Evolutionary conservation across 1,140 invertebrate species (phyloP).

Genomic region (Cheumatopsyche charites): DNA sequence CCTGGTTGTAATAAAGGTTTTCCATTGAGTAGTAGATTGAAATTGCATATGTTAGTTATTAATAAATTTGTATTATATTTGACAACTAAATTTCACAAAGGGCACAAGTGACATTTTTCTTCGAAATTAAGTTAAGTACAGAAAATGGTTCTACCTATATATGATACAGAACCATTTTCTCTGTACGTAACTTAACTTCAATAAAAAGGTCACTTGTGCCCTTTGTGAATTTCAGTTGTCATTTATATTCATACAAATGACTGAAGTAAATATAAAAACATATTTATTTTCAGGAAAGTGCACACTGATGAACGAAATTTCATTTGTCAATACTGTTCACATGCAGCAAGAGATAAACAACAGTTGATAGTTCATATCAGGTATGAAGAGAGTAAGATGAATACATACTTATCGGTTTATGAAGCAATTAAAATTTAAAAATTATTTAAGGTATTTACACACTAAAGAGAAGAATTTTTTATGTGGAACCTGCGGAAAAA

Average conservation of each 20-base stretch:
- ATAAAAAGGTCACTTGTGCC: too few species aligned
- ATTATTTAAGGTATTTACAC: slow-evolving; percentile 43
- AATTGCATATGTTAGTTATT: slow-evolving; percentile 40
- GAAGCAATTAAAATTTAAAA: slow-evolving; percentile 3
- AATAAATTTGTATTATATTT: too few species aligned
- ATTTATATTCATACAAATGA: not conserved
- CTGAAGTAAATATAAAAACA: not conserved
- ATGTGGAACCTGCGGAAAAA: slow-evolving; percentile 42
- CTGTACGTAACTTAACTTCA: too few species aligned
- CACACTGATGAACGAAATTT: slow-evolving; percentile 46
- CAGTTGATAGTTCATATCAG: slow-evolving; percentile 46
- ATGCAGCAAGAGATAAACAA: slow-evolving; percentile 46
- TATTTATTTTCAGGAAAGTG: slow-evolving; percentile 39
- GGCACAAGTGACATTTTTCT: too few species aligned
- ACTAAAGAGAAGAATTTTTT: slow-evolving; percentile 46
- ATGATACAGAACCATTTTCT: too few species aligned
- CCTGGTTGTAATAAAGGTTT: slow-evolving; percentile 37
- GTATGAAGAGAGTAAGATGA: slow-evolving; percentile 5
- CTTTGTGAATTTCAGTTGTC: too few species aligned
- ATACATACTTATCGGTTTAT: not conserved
- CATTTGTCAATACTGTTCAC: slow-evolving; percentile 48
- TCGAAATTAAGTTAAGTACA: too few species aligned
- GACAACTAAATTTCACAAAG: too few species aligned
- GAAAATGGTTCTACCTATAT: too few species aligned
- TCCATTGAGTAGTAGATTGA: slow-evolving; percentile 34